Base-by-base conservation (phyloP, 2,888 invertebrate species). In the Rotaria sp. region DNA sequence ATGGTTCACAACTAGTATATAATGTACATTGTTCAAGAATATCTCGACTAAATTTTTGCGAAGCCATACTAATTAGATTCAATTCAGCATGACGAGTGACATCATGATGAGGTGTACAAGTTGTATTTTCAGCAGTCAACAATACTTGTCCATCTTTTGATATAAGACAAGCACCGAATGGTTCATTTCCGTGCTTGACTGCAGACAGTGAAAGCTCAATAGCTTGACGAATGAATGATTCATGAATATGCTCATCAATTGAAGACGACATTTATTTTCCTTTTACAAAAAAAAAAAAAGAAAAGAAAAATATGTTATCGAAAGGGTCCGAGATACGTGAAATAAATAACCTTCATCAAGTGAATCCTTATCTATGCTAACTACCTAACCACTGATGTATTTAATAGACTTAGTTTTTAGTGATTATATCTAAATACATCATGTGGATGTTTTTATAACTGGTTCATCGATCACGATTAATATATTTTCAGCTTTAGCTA, bases 1-100 rank as follows among this genome's bases (percentile, higher is more conserved):
- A 80, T n/a, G 80, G 80, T 45, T 80, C 80, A 80, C 80, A 80
- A n/a, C 80, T 80, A 10, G 80, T 80, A 26, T 80, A 80, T 26
- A 80, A 26, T n/a, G n/a, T 80, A 45, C 45, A 41, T 24, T 45
- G 80, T n/a, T 41, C 41, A 26, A 80, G 45, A 26, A 45, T n/a
- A 13, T 80, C 80, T 45, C 4, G 80, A 8, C 3, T 80, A 13
- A 80, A 80, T 45, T 80, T 41, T 45, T 80, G 80, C 26, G 80
- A 45, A 45, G 45, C 45, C 45, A n/a, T 45, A 80, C 80, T 80
- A 80, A 80, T 80, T 18, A 80, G 35, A 80, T 80, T 80, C 13
- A 80, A 45, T 80, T 80, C 80, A 13, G 80, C 80, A 80, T 80
- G 80, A 45, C 45, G 80, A 80, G 80, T 80, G 1, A 45, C n/a